These are phyloP conservation scores for Nothura maculosa DNA, from an alignment of 2,797 vertebrate species.

Conservation along the genomic window DNA sequence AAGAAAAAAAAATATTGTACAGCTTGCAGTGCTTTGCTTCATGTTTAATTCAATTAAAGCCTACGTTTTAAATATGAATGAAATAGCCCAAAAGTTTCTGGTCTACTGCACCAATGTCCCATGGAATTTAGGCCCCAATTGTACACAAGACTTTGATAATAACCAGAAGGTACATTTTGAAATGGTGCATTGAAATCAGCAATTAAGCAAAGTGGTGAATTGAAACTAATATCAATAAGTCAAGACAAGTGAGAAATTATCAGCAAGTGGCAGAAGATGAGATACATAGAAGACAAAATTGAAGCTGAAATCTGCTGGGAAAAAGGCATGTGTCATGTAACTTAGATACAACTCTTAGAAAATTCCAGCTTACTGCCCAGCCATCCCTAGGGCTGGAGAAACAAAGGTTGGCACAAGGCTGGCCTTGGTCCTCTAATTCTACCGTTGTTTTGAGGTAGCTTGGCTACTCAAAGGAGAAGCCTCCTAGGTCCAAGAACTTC, in stretches of 20 bases:
- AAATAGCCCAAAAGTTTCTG: not conserved
- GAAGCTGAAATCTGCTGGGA: not conserved
- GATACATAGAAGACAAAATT: not conserved
- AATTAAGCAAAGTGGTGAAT: not conserved
- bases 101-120: not conserved
- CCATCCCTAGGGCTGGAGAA: too few species aligned
- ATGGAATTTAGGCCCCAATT: not conserved
- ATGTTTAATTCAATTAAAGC: not conserved
- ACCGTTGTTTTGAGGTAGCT: rapidly evolving
- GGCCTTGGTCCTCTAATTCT: rapidly evolving
- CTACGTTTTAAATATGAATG: not conserved
- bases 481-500: not conserved
- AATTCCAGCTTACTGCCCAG: not conserved
- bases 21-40: not conserved
- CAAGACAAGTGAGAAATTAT: not conserved
- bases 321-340: not conserved
- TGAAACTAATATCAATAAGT: not conserved
- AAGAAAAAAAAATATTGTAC: not conserved
- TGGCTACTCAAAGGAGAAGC: not conserved
- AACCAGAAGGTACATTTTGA: not conserved
- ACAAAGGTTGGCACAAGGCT: not conserved
- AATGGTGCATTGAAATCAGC: not conserved
- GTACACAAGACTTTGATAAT: not conserved
- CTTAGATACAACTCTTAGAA: not conserved
- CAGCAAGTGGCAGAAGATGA: not conserved